phyloP scores from a whole-genome alignment of 2,113 vertebrate genomes.

The Pterocles burchelli region DNA sequence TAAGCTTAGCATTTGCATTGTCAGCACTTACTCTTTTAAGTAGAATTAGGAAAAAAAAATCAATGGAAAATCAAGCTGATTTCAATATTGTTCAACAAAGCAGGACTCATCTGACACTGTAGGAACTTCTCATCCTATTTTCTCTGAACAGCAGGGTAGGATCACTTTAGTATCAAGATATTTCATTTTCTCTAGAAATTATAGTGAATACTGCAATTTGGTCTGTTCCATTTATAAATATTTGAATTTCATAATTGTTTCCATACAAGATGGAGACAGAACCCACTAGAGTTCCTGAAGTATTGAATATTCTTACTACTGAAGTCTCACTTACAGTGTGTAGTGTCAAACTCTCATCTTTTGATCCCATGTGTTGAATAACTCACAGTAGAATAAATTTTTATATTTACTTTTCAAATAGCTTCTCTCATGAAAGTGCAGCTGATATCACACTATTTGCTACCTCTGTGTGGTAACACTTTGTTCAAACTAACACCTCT shows the following conservation, averaged over 20 bases:
- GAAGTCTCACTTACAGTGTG: neutral
- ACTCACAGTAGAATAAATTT: neutral
- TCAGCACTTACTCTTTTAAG: constrained; percentile 49
- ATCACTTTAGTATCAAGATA: neutral
- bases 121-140: constrained; percentile 55
- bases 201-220: neutral
- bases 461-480: neutral
- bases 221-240: neutral
- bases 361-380: neutral
- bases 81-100: constrained; percentile 63
- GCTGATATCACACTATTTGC: constrained; percentile 5
- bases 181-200: constrained; percentile 29
- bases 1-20: constrained; percentile 31
- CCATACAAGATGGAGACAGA: neutral
- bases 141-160: constrained; percentile 32
- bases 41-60: constrained; percentile 63
- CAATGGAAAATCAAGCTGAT: constrained; percentile 67
- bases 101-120: constrained; percentile 52
- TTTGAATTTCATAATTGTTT: constrained; percentile 2
- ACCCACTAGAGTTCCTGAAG: neutral
- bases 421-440: neutral
- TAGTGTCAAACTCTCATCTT: neutral
- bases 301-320: neutral
- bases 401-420: constrained; percentile 6
- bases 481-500: constrained; percentile 24